phyloP scores from a whole-genome alignment of 2,888 invertebrate genomes.

The Julus scanicus region DNA sequence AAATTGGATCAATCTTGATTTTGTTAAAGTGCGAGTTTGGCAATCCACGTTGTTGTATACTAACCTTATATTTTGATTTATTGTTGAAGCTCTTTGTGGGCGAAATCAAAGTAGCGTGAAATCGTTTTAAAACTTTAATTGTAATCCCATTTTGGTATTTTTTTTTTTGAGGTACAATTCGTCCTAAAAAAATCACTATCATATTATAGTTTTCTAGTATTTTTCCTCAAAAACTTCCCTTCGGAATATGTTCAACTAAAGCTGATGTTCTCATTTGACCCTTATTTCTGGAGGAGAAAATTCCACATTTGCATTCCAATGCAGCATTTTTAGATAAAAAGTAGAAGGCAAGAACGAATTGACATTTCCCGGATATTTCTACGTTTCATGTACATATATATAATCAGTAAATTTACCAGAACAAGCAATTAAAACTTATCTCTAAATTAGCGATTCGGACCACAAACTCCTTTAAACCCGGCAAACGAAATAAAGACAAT shows the following conservation, averaged over 20 bases:
- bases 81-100: too few relatives aligned
- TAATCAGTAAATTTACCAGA: neutral
- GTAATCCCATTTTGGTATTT: too few relatives aligned
- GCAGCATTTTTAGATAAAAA: neutral
- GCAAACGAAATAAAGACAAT: neutral
- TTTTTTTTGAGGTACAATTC: too few relatives aligned
- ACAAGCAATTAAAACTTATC: neutral
- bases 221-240: too few relatives aligned
- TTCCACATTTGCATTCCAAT: neutral
- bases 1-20: too few relatives aligned
- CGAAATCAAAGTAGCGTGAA: too few relatives aligned
- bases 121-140: too few relatives aligned
- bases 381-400: neutral
- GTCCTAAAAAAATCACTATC: too few relatives aligned
- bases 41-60: too few relatives aligned
- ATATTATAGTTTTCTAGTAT: too few relatives aligned
- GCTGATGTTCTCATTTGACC: neutral
- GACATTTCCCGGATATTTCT: slow-evolving; percentile 19
- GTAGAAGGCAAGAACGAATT: neutral
- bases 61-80: too few relatives aligned
- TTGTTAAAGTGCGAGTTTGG: too few relatives aligned
- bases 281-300: neutral
- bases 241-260: neutral
- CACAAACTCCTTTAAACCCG: neutral
- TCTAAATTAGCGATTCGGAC: neutral